phyloP scores from a whole-genome alignment of 2,888 invertebrate genomes.

The Orgyia antiqua region DNA sequence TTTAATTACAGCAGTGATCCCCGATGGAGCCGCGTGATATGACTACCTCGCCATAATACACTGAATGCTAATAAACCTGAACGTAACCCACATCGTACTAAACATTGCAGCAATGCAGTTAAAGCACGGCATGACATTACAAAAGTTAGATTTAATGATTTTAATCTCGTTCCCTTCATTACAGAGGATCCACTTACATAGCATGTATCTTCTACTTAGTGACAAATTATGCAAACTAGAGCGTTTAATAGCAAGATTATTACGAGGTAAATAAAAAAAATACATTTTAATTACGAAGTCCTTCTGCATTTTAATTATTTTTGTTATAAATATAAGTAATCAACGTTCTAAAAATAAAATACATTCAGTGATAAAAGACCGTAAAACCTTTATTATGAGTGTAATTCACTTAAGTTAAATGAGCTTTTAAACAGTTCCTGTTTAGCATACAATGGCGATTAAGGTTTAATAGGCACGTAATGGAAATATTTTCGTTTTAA shows the following conservation, averaged over 20 bases:
- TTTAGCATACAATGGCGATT: conserved; percentile 23
- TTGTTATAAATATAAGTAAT: conserved; percentile 12
- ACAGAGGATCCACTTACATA: conserved; percentile 30
- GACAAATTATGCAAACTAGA: conserved; percentile 47
- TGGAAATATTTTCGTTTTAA: no score
- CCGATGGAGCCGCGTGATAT: conserved; percentile 56
- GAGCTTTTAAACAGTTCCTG: conserved; percentile 21
- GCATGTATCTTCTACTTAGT: conserved; percentile 37
- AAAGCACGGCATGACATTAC: conserved; percentile 47
- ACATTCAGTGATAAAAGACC: conserved; percentile 1
- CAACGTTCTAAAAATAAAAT: conserved; percentile 15
- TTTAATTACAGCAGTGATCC: conserved; percentile 65
- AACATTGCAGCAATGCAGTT: conserved; percentile 47
- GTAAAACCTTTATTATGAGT: conserved; percentile 16
- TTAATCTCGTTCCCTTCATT: conserved; percentile 42
- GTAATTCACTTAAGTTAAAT: conserved; percentile 16
- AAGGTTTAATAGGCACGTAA: conserved; percentile 8
- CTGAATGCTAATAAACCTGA: conserved; percentile 38
- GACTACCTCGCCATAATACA: conserved; percentile 34
- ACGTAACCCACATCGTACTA: conserved; percentile 34
- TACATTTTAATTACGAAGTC: conserved; percentile 21
- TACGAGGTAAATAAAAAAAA: conserved; percentile 19
- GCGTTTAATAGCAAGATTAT: conserved; percentile 23
- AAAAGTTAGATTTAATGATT: conserved; percentile 48
- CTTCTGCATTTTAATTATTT: conserved; percentile 13